Evolutionary conservation across 2,888 invertebrate species (phyloP).

Genomic region (Drosophila conformis): DNA sequence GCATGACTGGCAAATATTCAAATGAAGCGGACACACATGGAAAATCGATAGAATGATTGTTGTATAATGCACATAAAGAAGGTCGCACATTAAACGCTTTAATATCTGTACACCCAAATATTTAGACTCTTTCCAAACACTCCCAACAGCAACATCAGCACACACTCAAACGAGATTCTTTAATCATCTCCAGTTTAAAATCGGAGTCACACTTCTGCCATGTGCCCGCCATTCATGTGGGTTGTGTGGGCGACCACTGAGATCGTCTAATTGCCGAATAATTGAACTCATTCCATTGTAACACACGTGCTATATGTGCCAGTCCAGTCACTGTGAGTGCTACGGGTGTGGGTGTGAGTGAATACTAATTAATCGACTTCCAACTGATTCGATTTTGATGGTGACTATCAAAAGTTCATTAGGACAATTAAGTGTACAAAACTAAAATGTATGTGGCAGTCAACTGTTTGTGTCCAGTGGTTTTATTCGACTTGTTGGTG

Average conservation of each 20-base stretch:
- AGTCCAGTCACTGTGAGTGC: conserved; percentile 8
- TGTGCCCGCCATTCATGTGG: conserved; percentile 30
- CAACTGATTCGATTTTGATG: conserved; percentile 79
- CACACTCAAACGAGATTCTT: conserved; percentile 28
- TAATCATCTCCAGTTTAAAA: conserved; percentile 9
- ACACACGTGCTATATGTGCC: conserved; percentile 67
- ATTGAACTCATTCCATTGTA: conserved; percentile 58
- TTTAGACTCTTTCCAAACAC: conserved; percentile 53
- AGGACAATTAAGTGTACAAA: conserved; percentile 63
- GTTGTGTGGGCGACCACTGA: conserved; percentile 14
- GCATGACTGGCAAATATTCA: conserved; percentile 73
- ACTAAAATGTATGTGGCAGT: conserved; percentile 52
- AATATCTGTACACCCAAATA: conserved; percentile 66
- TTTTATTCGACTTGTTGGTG: conserved; percentile 22
- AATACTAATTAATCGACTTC: conserved; percentile 79
- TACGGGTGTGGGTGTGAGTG: conserved; percentile 35
- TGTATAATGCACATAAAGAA: conserved; percentile 71
- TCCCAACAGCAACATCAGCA: conserved; percentile 3
- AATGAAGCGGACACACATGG: conserved; percentile 68
- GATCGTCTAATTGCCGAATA: conserved; percentile 75
- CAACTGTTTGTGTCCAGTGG: conserved; percentile 7
- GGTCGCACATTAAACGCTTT: conserved; percentile 76
- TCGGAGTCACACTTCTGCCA: conserved; percentile 35
- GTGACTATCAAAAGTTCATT: conserved; percentile 78
- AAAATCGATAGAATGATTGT: conserved; percentile 79